Evolutionary conservation across 2,888 invertebrate genomes (phyloP), one percentile per base, ranked within the genome.

Genomic region (Acanthosepion esculentum): DNA sequence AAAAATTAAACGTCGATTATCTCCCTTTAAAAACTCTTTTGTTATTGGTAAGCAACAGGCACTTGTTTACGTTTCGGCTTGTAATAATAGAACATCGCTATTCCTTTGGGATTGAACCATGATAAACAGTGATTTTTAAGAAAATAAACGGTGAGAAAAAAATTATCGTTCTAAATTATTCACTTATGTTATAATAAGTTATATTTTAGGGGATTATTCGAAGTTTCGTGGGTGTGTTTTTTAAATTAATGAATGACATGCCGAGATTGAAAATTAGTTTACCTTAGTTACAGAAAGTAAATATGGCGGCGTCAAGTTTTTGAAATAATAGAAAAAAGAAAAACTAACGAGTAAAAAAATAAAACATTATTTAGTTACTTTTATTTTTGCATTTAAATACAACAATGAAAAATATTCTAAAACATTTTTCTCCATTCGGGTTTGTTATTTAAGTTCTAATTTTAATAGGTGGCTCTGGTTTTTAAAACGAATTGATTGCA

Each of bases 251-350:
- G 50, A 59, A 23, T 33, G 78, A 2, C 15, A 78, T 78, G 78
- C 23, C 10, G 93, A 18, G 20, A 53, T 48, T 29, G 93, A 29
- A 12, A 48, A 93, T 50, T 29, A 93, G 93, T 93, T 93, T 93
- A 93, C 93, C 93, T 93, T 93, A 50, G 93, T 93, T 93, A 93
- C 93, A 93, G 78, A 78, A 78, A 59, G 59, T 59, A 59, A 78
- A 78, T 18, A 78, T 78, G 78, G 78, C 78, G n/a, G 78, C 12
- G 15, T n/a, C 15, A n/a, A n/a, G 15, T 10, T n/a, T 78, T 26
- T 33, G 12, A 15, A 78, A 78, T n/a, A 78, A n/a, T 0, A n/a
- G 0, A 78, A 29, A 15, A 15, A 10, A n/a, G 15, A 33, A 20
- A 20, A 78, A n/a, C 12, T 23, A 33, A 78, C 4, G 33, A n/a